Percentiles rank a stretch among this genome's conserved stretches.
phyloP scores from a whole-genome alignment of 1,140 invertebrate genomes.

The Trichonephila inaurata region DNA sequence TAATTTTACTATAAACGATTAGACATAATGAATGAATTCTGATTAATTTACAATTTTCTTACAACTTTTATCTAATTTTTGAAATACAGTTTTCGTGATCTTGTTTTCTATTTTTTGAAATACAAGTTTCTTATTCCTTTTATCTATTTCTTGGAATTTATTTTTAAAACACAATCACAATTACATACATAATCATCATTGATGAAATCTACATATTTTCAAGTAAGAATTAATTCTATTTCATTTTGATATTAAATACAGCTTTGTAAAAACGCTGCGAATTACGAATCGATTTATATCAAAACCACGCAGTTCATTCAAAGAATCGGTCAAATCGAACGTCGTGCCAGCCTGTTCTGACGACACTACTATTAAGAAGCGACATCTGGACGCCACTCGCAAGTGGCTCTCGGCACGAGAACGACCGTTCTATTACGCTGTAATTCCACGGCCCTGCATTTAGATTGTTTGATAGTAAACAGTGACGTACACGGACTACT shows the following conservation, averaged over 20 bases:
- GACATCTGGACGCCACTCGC: neutral
- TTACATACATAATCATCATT: neutral
- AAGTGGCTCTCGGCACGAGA: neutral
- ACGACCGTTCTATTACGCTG: no score
- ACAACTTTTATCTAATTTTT: no score
- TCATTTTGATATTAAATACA: no score
- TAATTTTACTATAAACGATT: no score
- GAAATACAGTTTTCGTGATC: no score
- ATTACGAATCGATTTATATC: neutral
- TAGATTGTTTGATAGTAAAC: neutral
- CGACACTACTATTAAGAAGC: neutral
- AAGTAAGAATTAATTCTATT: neutral
- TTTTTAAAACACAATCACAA: no score
- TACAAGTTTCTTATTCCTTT: no score
- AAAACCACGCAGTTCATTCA: neutral
- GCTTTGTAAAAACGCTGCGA: neutral
- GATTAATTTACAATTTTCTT: no score
- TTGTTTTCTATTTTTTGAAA: no score
- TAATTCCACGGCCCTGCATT: neutral
- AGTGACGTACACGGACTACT: no score
- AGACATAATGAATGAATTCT: no score
- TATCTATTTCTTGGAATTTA: no score
- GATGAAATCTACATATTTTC: neutral
- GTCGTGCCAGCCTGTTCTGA: neutral
- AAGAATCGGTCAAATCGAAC: neutral